phyloP scores from a whole-genome alignment of 2,888 invertebrate species.

The Troides helena region DNA sequence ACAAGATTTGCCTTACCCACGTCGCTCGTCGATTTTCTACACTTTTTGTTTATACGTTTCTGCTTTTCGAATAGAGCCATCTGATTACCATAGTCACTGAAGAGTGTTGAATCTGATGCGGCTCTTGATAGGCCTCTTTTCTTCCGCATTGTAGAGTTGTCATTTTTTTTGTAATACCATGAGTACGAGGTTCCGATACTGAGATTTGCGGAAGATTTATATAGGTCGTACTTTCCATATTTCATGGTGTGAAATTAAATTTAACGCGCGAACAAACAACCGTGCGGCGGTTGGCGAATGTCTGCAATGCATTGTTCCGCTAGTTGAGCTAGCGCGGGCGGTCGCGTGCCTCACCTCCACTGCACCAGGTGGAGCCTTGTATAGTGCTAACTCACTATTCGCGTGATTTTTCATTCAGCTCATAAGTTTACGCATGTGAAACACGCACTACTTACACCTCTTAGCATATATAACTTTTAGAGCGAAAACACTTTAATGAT shows the following conservation, averaged over 20 bases:
- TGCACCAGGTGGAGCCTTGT: constrained; percentile 51
- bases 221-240: constrained; percentile 77
- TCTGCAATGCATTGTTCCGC: constrained; percentile 65
- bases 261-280: constrained; percentile 59
- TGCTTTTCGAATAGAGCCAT: constrained; percentile 70
- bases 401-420: constrained; percentile 54
- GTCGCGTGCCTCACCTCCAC: constrained; percentile 51
- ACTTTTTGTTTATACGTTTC: constrained; percentile 54
- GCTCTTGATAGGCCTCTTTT: constrained; percentile 61
- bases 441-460: constrained; percentile 57
- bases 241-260: constrained; percentile 66
- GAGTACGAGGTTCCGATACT: constrained; percentile 75
- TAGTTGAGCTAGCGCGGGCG: constrained; percentile 45
- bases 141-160: constrained; percentile 56
- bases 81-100: constrained; percentile 77
- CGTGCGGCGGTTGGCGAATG: constrained; percentile 58
- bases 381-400: constrained; percentile 46
- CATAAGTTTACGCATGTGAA: constrained; percentile 45
- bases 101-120: constrained; percentile 74
- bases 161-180: constrained; percentile 75
- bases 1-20: constrained; percentile 61
- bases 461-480: constrained; percentile 68
- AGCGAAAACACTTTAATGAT: constrained; percentile 68
- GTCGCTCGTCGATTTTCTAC: constrained; percentile 68
- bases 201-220: constrained; percentile 70